A percentile compares a stretch with the other conserved stretches of the same genome.
These are phyloP conservation scores for Uloborus diversus DNA, from an alignment of 1,140 invertebrate genomes.

Conservation along the genomic window DNA sequence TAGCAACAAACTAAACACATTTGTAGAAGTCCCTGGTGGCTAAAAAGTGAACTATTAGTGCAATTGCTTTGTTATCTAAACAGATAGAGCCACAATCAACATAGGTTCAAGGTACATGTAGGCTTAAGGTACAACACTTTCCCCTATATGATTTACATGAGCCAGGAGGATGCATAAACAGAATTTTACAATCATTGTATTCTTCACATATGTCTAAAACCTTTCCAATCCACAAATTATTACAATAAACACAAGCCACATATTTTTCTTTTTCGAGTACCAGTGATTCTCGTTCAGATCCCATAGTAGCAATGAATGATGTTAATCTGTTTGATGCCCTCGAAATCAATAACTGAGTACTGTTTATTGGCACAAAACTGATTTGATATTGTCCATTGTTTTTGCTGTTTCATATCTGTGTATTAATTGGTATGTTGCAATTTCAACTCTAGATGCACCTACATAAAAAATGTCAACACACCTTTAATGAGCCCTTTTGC, in stretches of 20 bases:
- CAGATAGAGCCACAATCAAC: too few species aligned
- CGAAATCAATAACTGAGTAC: background rate
- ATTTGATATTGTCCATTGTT: background rate
- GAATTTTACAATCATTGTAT: too few species aligned
- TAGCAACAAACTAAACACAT: too few species aligned
- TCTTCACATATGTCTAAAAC: too few species aligned
- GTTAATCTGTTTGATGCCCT: background rate
- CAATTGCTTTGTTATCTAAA: too few species aligned
- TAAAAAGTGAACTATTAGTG: too few species aligned
- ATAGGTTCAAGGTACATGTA: too few species aligned
- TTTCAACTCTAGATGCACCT: background rate
- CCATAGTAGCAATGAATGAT: background rate
- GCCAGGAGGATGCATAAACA: too few species aligned
- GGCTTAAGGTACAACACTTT: too few species aligned
- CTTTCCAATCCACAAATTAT: too few species aligned
- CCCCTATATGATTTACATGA: too few species aligned
- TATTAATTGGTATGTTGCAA: background rate
- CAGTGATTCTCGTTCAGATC: background rate
- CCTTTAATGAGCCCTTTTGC: background rate
- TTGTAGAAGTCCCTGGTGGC: too few species aligned
- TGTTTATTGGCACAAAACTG: background rate
- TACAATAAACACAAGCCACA: background rate
- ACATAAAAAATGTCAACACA: background rate
- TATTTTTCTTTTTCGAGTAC: background rate
- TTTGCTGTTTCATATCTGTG: background rate